Evolutionary conservation across 2,113 vertebrate genomes (phyloP).

Genomic region (Apodemus sylvaticus): DNA sequence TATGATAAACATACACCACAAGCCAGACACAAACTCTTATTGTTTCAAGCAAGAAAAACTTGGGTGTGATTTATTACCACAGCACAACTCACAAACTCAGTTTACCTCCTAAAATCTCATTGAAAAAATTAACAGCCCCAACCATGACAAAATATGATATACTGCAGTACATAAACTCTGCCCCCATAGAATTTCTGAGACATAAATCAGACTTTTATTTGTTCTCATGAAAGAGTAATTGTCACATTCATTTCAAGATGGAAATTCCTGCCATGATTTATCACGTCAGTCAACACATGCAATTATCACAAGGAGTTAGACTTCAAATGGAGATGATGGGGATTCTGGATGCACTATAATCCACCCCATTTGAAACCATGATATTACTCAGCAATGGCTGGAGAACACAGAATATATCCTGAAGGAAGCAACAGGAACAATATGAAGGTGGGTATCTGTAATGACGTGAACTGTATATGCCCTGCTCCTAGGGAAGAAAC

Average conservation of each 20-base stretch:
- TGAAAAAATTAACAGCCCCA: neutral
- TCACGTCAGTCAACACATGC: rapidly evolving
- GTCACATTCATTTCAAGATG: neutral
- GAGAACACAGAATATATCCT: neutral
- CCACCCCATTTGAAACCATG: neutral
- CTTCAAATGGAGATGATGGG: neutral
- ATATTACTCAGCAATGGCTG: rapidly evolving
- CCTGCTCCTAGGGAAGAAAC: neutral
- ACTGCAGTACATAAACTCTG: neutral
- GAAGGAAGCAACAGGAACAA: neutral
- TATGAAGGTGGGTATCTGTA: neutral
- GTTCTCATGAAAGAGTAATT: neutral
- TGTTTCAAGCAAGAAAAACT: neutral
- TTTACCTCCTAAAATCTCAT: neutral
- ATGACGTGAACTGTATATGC: no score
- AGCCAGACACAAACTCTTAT: neutral
- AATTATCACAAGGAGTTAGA: neutral
- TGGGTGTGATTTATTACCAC: no score
- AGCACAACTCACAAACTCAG: neutral
- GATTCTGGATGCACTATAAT: neutral
- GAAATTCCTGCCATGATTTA: neutral
- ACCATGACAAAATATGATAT: neutral
- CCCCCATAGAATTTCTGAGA: neutral
- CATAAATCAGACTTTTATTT: neutral
- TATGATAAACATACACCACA: neutral